phyloP scores from a whole-genome alignment of 92 coral and sea anemone species.

The Nematostella vectensis region DNA sequence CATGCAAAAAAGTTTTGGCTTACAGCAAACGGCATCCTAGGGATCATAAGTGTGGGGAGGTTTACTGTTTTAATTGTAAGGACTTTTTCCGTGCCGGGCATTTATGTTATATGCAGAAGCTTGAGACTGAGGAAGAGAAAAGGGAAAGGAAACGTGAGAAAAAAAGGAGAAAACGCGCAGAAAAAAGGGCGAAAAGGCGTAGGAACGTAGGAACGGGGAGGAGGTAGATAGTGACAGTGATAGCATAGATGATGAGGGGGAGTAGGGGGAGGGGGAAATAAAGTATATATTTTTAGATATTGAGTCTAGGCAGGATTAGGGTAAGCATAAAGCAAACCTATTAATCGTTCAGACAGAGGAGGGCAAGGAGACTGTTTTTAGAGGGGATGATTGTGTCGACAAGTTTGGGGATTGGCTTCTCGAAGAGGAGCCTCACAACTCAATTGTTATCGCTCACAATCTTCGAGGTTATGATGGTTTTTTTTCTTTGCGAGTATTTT shows the following conservation, averaged over 20 bases:
- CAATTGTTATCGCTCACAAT: slow-evolving; percentile 25
- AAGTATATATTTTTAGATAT: slow-evolving; percentile 19
- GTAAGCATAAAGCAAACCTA: slow-evolving; percentile 16
- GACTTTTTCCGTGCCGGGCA: neutral
- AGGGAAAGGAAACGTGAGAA: neutral
- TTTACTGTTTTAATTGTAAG: neutral
- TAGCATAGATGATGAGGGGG: neutral
- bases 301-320: slow-evolving; percentile 28
- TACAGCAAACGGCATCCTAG: neutral
- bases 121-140: neutral
- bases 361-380: slow-evolving; percentile 17
- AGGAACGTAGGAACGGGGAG: too few relatives aligned
- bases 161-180: neutral
- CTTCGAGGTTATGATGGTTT: slow-evolving; percentile 5
- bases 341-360: slow-evolving; percentile 14
- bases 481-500: slow-evolving; percentile 8
- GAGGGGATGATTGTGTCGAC: slow-evolving; percentile 6
- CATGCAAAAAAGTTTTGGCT: neutral
- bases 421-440: neutral
- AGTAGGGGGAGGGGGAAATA: neutral
- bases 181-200: too few relatives aligned
- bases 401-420: slow-evolving; percentile 30
- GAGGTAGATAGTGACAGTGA: too few relatives aligned
- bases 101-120: neutral
- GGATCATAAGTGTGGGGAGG: neutral